These are phyloP conservation scores for Drosophila navojoa DNA, from an alignment of 1,140 invertebrate genomes.

Conservation along the genomic window DNA sequence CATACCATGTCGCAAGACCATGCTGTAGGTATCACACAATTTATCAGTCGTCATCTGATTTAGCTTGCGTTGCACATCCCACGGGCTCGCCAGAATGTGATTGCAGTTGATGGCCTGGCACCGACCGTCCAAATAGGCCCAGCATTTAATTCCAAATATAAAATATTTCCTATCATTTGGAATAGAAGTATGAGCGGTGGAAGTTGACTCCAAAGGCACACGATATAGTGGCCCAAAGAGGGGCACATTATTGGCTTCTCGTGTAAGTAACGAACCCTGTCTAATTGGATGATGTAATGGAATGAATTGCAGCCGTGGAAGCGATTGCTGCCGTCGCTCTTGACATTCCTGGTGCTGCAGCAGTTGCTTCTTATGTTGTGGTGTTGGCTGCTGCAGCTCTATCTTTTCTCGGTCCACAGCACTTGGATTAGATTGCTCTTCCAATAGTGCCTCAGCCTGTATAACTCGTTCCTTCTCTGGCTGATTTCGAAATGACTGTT, in stretches of 20 bases:
- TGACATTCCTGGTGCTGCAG: no score
- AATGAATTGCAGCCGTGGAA: background rate
- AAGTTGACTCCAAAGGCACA: background rate
- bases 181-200: no score
- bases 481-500: background rate
- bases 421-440: no score
- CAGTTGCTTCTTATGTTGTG: no score
- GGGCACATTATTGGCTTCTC: background rate
- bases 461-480: no score
- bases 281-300: no score
- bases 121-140: slow-evolving; percentile 6
- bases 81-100: slow-evolving; percentile 22
- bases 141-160: slow-evolving; percentile 54
- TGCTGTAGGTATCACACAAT: slow-evolving; percentile 20
- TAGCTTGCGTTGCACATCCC: slow-evolving; percentile 29
- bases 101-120: slow-evolving; percentile 39
- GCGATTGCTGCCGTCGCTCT: background rate
- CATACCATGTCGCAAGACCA: slow-evolving; percentile 7
- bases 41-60: background rate
- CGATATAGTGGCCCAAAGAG: slow-evolving; percentile 46
- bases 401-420: no score
- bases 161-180: background rate
- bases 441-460: no score
- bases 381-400: background rate
- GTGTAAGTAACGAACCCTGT: no score